A percentile compares a stretch with the other conserved stretches of the same genome.
phyloP scores from a whole-genome alignment of 1,140 invertebrate genomes.

The Polypedilum vanderplanki region DNA sequence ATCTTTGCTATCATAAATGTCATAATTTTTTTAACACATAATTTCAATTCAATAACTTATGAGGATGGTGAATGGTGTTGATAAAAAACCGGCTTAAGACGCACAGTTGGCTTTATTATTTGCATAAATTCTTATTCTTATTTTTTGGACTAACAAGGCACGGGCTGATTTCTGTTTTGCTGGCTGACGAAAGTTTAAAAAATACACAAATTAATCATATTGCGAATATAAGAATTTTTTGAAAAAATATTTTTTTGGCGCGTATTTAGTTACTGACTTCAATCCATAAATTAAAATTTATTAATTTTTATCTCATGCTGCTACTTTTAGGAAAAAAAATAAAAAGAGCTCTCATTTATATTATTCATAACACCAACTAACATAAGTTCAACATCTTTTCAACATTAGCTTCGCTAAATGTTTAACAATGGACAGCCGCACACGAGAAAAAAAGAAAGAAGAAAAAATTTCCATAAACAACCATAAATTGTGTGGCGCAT shows the following conservation, averaged over 20 bases:
- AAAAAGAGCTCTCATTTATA: too few relatives aligned
- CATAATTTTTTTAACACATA: conserved; percentile 29
- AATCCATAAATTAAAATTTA: too few relatives aligned
- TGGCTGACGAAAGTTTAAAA: too few relatives aligned
- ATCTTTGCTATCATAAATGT: neutral
- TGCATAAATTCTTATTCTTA: neutral
- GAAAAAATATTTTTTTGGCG: too few relatives aligned
- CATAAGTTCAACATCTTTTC: neutral
- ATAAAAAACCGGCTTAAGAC: conserved; percentile 14
- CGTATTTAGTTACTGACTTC: too few relatives aligned
- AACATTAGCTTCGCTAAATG: neutral
- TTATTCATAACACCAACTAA: neutral
- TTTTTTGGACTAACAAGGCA: too few relatives aligned
- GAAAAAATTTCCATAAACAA: neutral
- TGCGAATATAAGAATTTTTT: too few relatives aligned
- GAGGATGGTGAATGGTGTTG: conserved; percentile 16
- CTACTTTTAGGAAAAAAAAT: too few relatives aligned
- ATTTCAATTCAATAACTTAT: conserved; percentile 28
- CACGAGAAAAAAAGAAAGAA: neutral
- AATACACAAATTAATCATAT: too few relatives aligned
- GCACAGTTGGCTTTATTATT: conserved; percentile 1
- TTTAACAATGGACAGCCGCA: neutral
- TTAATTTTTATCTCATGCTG: too few relatives aligned
- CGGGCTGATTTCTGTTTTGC: too few relatives aligned
- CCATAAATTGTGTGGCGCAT: conserved; percentile 11